These are phyloP conservation scores for Lochmaea crataegi DNA, from an alignment of 2,888 invertebrate genomes.

Conservation along the genomic window DNA sequence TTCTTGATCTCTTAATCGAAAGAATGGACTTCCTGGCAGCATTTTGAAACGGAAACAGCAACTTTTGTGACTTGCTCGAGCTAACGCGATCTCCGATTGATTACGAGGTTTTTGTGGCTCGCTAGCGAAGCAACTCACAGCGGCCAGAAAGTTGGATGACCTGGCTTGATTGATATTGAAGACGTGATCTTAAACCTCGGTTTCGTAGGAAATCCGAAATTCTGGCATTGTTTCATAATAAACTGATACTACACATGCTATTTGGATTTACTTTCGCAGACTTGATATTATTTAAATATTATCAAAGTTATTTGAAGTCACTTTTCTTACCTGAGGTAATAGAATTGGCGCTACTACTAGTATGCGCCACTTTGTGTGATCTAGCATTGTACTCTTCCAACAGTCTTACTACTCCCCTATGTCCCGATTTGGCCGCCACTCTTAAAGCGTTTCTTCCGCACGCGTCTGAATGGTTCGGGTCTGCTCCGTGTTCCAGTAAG, in stretches of 20 bases:
- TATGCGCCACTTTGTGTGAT: slow-evolving; percentile 61
- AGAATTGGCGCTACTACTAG: slow-evolving; percentile 62
- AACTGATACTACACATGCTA: background rate
- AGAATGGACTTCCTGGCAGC: no score
- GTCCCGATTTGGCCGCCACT: slow-evolving; percentile 92
- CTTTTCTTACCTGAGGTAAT: slow-evolving; percentile 61
- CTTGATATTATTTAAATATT: background rate
- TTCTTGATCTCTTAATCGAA: no score
- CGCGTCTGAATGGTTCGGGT: slow-evolving; percentile 86
- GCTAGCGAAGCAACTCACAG: no score
- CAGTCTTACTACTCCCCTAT: slow-evolving; percentile 83
- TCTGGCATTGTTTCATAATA: no score
- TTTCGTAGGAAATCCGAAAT: no score
- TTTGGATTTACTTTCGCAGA: background rate
- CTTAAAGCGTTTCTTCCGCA: slow-evolving; percentile 89
- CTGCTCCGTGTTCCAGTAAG: slow-evolving; percentile 84
- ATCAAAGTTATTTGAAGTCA: background rate
- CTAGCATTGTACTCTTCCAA: slow-evolving; percentile 74
- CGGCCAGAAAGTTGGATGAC: no score
- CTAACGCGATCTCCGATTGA: no score
- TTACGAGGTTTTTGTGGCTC: no score
- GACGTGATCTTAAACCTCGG: no score
- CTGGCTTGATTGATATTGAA: no score
- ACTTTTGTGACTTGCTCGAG: no score
- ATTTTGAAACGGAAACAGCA: no score